Percentiles rank a stretch among this genome's conserved stretches.
phyloP scores from a whole-genome alignment of 2,113 vertebrate genomes.

The Phalacrocorax aristotelis region DNA sequence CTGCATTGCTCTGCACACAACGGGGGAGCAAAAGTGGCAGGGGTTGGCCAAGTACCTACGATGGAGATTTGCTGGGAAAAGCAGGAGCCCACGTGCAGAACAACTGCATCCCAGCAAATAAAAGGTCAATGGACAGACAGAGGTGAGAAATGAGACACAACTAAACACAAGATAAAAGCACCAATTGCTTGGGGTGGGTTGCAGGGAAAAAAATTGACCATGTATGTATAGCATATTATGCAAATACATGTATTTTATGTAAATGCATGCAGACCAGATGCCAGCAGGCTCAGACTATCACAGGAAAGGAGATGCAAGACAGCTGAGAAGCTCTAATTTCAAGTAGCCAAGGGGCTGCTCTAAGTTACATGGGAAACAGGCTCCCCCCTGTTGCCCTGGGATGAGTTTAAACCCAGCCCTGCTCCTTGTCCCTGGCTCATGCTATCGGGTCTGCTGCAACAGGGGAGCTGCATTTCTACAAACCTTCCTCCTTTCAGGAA shows the following conservation, averaged over 20 bases:
- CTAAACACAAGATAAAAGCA: background rate
- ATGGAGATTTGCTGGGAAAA: background rate
- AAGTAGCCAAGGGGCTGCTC: background rate
- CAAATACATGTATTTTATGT: constrained; percentile 45
- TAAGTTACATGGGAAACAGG: background rate
- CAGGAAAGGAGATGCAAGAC: background rate
- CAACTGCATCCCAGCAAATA: background rate
- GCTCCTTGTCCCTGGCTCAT: background rate
- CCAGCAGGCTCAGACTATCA: constrained; percentile 28
- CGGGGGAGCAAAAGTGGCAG: background rate
- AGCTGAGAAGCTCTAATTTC: background rate
- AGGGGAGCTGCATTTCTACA: background rate
- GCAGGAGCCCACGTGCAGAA: rapidly evolving
- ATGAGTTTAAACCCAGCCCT: background rate
- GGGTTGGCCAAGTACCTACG: rapidly evolving
- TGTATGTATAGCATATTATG: background rate
- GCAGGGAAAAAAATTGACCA: background rate
- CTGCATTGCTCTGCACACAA: rapidly evolving
- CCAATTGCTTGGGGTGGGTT: background rate
- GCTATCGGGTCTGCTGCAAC: background rate
- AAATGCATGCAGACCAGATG: constrained; percentile 48
- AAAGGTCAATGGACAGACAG: background rate
- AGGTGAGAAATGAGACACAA: background rate
- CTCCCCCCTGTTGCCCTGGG: background rate
- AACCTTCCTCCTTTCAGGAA: background rate